phyloP scores from a whole-genome alignment of 2,113 vertebrate species.

The Lophochroa leadbeateri region DNA sequence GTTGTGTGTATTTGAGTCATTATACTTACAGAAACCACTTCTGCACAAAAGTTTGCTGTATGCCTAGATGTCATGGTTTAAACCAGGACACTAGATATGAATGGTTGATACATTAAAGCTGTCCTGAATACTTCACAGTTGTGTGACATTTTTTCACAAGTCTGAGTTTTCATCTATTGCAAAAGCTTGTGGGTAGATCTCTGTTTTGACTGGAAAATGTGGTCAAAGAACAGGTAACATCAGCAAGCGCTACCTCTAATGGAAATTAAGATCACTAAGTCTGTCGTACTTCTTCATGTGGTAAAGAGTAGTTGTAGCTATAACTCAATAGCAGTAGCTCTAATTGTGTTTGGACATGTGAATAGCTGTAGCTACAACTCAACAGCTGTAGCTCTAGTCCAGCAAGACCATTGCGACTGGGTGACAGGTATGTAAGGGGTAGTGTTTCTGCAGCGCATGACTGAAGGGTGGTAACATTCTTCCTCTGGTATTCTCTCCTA shows the following conservation, averaged over 20 bases:
- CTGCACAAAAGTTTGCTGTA: neutral
- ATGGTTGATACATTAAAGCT: neutral
- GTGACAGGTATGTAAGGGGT: neutral
- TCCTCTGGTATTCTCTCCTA: neutral
- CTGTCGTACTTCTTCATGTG: neutral
- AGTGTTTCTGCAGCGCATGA: rapidly evolving
- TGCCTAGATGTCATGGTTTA: neutral
- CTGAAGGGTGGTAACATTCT: neutral
- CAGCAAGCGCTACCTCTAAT: neutral
- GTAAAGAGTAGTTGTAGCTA: neutral
- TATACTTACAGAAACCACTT: neutral
- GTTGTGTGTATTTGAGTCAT: neutral
- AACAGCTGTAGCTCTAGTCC: neutral
- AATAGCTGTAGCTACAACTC: neutral
- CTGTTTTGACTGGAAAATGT: neutral
- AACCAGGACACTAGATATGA: neutral
- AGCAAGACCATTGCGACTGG: neutral
- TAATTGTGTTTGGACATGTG: neutral
- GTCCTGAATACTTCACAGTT: neutral
- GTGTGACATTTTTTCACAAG: neutral
- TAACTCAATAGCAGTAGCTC: neutral
- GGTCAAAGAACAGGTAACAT: neutral
- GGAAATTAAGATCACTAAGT: neutral
- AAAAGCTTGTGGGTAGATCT: neutral
- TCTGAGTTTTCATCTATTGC: neutral